These are phyloP conservation scores for Myotis brandtii DNA, from an alignment of 2,113 vertebrate species.

Conservation along the genomic window DNA sequence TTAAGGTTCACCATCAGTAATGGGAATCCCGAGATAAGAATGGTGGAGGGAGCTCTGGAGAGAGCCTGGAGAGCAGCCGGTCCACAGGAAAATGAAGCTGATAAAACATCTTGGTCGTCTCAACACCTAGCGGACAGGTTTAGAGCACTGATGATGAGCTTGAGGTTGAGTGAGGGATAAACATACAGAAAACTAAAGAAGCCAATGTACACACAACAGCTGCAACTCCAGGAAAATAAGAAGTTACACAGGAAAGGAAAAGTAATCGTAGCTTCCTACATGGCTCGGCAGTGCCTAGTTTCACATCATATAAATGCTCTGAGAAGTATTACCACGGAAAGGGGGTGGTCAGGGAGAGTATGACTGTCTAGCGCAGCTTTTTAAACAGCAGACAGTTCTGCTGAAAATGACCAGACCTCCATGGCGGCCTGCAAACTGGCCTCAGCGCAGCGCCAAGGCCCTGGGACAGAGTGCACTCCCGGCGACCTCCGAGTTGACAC, in stretches of 20 bases:
- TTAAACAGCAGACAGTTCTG: not conserved
- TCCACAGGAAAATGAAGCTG: not conserved
- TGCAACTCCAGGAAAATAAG: not conserved
- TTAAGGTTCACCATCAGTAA: not conserved
- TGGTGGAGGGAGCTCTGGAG: not conserved
- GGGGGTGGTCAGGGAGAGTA: not conserved
- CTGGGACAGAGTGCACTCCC: not conserved
- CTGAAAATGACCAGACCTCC: not conserved
- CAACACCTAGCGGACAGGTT: not conserved
- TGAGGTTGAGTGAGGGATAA: conserved; percentile 11
- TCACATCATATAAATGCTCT: not conserved
- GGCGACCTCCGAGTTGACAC: not conserved
- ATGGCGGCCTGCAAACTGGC: not conserved
- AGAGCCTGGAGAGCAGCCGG: not conserved
- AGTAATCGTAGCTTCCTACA: not conserved
- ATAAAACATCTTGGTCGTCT: not conserved
- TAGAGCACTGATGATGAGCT: not conserved
- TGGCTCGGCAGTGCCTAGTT: not conserved
- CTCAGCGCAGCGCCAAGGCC: not conserved
- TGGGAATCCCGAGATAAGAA: not conserved
- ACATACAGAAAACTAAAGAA: not conserved
- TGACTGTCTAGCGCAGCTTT: not conserved
- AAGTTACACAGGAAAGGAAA: conserved; percentile 16
- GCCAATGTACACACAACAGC: not conserved
- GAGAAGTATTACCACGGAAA: not conserved